Evolutionary conservation across 2,797 vertebrate species (phyloP).

Genomic region (Melanotaenia boesemani): DNA sequence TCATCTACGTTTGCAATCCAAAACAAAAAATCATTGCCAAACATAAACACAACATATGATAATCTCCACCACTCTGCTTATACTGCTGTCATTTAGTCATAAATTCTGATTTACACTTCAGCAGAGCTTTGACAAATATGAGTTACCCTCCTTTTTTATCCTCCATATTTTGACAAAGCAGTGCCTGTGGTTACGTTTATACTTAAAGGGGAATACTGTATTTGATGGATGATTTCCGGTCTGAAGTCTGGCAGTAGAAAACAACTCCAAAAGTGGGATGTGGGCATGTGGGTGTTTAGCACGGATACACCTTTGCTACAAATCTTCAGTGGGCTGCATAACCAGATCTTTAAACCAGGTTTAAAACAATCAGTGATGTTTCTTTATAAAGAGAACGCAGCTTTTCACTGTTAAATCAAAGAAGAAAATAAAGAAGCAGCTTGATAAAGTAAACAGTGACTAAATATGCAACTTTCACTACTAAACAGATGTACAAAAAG

Average conservation of each 20-base stretch:
- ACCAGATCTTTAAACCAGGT: background rate
- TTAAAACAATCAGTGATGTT: background rate
- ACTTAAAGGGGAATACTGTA: constrained; percentile 62
- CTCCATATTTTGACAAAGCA: constrained; percentile 59
- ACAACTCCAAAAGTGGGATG: constrained; percentile 57
- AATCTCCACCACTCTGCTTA: constrained; percentile 20
- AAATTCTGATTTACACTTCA: constrained; percentile 55
- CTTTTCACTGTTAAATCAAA: background rate
- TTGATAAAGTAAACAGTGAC: background rate
- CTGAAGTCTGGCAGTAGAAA: constrained; percentile 70
- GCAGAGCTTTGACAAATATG: constrained; percentile 50
- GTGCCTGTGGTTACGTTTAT: constrained; percentile 67
- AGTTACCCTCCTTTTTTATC: constrained; percentile 39
- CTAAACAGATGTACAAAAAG: background rate
- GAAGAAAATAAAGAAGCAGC: background rate
- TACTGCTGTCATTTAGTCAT: constrained; percentile 27
- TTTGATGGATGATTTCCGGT: constrained; percentile 76
- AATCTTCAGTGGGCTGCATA: constrained; percentile 34
- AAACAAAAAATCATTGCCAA: background rate
- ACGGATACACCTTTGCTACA: constrained; percentile 32
- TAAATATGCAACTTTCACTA: background rate
- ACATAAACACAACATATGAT: background rate
- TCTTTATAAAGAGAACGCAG: background rate
- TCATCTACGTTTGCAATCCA: background rate
- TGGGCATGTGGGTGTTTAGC: constrained; percentile 54